Evolutionary conservation across 1,140 invertebrate species (phyloP), one percentile per base, ranked within the genome.

Genomic region (Cyphomyrmex costatus): DNA sequence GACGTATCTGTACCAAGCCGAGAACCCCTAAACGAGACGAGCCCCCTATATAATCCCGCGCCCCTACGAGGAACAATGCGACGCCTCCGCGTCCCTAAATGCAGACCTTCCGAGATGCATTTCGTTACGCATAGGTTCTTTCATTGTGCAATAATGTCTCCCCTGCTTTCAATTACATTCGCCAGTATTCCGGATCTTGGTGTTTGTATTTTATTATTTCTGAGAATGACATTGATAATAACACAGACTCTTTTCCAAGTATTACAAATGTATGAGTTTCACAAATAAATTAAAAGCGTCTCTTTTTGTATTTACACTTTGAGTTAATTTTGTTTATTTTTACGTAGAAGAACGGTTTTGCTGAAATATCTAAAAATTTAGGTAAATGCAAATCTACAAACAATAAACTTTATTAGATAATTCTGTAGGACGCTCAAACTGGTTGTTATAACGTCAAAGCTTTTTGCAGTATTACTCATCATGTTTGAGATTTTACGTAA

Each of bases 1-100:
- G 82, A 89, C 84, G 90, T 90, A 94, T 94, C 92, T 92, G 90
- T 92, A 86, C 85, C 85, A 77, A 88, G 79, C 77, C 88, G 86
- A 87, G 91, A 86, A 92, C 88, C 92, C 93, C 88, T 80, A 89
- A 88, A 88, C 70, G 85, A 85, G 86, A 89, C 85, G 68, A 74
- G 82, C 56, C 83, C 90, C 92, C 92, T 92, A 90, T 90, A 90
- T 93, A 92, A 93, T 93, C 91, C 92, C 78, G 91, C 90, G 84
- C 93, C 92, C 93, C 89, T 92, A 90, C 89, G 85, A 77, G 85
- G 90, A 92, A 94, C 93, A 94, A 94, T 94, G 88, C 91, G 85
- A 88, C 89, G 90, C 90, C 89, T 91, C 90, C 87, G 82, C 82
- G 87, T 74, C 87, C 89, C 89, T 91, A 90, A 90, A 90, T 65